Percentiles rank a stretch among this genome's conserved stretches.
These are phyloP conservation scores for Hyperopisus bebe DNA, from an alignment of 2,113 vertebrate genomes.

Conservation along the genomic window DNA sequence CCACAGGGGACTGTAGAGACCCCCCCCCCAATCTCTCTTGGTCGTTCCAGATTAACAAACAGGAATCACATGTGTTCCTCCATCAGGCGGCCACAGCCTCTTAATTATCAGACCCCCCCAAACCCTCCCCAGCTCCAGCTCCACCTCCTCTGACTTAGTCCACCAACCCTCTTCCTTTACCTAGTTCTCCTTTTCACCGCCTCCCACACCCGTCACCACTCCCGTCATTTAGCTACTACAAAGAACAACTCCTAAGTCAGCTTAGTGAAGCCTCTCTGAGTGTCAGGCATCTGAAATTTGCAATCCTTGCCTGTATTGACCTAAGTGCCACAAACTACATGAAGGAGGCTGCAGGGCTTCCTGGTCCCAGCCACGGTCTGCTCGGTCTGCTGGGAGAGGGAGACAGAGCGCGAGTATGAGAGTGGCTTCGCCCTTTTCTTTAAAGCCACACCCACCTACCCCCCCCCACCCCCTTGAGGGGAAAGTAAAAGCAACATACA, in stretches of 20 bases:
- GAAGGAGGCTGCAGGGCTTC: not conserved
- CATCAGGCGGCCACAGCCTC: conserved; percentile 1
- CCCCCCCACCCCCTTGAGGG: not conserved
- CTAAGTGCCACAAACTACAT: not conserved
- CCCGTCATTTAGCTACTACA: not conserved
- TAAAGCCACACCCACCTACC: not conserved
- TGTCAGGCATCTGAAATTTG: not conserved
- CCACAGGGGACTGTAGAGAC: not conserved
- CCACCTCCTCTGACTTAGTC: not conserved
- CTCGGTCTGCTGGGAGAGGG: not conserved
- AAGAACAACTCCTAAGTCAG: not conserved
- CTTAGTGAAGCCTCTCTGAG: not conserved
- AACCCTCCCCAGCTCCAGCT: not conserved
- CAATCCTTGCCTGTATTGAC: not conserved
- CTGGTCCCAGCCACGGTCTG: not conserved
- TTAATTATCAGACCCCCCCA: not conserved
- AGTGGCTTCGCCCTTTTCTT: not conserved
- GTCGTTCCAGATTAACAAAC: conserved; percentile 13
- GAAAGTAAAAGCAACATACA: not conserved
- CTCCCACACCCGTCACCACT: not conserved
- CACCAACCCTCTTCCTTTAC: not conserved
- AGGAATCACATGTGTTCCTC: conserved; percentile 22
- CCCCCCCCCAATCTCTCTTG: not conserved
- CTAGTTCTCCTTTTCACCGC: not conserved
- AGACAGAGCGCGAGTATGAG: not conserved